Evolutionary conservation across 1,140 invertebrate genomes (phyloP), one percentile per base, ranked within the genome.

Genomic region (Drosophila lacertosa): DNA sequence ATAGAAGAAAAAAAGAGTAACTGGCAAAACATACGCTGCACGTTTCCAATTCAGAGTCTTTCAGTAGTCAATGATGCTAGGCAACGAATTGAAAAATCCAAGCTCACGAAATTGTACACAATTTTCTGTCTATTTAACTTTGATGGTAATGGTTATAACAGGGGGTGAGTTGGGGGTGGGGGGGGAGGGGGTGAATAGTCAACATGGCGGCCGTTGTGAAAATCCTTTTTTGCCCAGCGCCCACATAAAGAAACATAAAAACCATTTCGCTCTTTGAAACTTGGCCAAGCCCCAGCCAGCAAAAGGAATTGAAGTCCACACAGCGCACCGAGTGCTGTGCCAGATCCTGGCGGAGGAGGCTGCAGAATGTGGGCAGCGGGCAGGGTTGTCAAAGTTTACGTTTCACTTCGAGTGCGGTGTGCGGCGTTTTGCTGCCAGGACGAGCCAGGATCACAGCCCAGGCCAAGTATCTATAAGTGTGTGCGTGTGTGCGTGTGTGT

Each of bases 91-190:
- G 71, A 70, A 74, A 74, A 74, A 74, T 74, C 66, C 71, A 53
- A 70, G 66, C 71, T 74, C 71, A 88, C 63, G 77, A 88, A 86
- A 82, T 89, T 88, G 74, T 78, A 76, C 71, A 82, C 78, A 72
- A 89, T 82, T 88, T 88, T 88, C 71, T 82, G 74, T 77, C 76
- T 88, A 88, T 88, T 86, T 86, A 74, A 88, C 84, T 88, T 88
- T 86, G 70, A 77, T 81, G 82, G 77, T 73, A 71, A 74, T 66
- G 62, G 44, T 13, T 33, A n/a, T n/a, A 42, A 9, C 29, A 22
- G 18, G 24, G 44, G 9, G 1, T 33, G 13, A 15, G 16, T 6
- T 37, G n/a, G 53, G 26, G 32, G 3, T n/a, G 7, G 0, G 26
- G 16, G 6, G 6, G 4, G 6, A 0, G n/a, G 26, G 18, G n/a